These are phyloP conservation scores for Euura saliciscinereae DNA, from an alignment of 1,140 invertebrate species.

Conservation along the genomic window DNA sequence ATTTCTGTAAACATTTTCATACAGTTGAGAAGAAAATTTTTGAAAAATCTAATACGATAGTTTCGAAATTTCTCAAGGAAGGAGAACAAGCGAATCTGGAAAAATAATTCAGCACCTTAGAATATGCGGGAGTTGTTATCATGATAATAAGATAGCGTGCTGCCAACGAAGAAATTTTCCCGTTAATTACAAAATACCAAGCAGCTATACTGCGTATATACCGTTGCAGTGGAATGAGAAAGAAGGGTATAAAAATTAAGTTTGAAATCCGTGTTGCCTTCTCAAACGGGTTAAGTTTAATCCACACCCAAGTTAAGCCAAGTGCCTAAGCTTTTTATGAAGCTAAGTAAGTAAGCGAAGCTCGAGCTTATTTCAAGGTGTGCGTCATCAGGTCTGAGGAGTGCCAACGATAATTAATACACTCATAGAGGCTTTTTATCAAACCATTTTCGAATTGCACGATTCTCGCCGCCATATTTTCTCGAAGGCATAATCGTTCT, in stretches of 20 bases:
- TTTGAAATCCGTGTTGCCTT: constrained; percentile 40
- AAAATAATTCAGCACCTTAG: too few species aligned
- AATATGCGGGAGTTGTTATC: too few species aligned
- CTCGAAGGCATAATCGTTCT: too few species aligned
- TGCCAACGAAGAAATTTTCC: constrained; percentile 34
- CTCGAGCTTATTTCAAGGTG: constrained; percentile 7
- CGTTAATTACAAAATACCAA: constrained; percentile 44
- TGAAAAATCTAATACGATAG: too few species aligned
- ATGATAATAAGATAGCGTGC: neutral
- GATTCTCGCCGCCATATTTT: too few species aligned
- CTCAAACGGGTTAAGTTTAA: constrained; percentile 42
- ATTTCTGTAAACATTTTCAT: too few species aligned
- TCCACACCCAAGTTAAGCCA: constrained; percentile 43
- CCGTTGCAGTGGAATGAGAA: constrained; percentile 24
- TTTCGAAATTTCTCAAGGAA: too few species aligned
- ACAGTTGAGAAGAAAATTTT: too few species aligned
- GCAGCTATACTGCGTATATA: constrained; percentile 9
- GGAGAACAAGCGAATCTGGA: too few species aligned
- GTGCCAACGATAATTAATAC: constrained; percentile 7
- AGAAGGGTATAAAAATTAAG: constrained; percentile 39
- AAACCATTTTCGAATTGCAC: too few species aligned
- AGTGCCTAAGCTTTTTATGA: constrained; percentile 43
- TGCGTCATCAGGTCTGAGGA: neutral
- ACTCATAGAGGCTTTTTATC: neutral
- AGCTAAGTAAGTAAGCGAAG: constrained; percentile 24